Conservation (phyloP, 2,888 invertebrate genomes). For the Molorchus minor region DNA sequence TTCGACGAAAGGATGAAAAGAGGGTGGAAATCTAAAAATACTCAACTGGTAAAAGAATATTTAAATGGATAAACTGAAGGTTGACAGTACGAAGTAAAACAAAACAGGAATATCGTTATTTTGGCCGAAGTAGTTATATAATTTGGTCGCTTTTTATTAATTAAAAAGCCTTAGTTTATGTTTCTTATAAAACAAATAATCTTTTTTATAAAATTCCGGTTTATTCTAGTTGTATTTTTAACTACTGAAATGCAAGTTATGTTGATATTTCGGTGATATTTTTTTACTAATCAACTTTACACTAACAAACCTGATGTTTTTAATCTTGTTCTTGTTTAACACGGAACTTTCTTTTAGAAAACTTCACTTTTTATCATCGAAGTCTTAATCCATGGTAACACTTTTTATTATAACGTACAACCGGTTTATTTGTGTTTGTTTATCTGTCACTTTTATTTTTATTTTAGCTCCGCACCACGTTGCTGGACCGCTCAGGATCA, state of each 20-base stretch:
- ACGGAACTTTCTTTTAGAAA: background rate
- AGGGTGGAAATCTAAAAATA: slow-evolving; percentile 10
- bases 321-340: background rate
- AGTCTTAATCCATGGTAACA: slow-evolving; percentile 1
- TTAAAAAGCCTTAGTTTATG: too few species aligned
- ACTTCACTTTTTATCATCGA: background rate
- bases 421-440: slow-evolving; percentile 23
- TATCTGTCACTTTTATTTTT: slow-evolving; percentile 28
- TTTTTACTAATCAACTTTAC: too few species aligned
- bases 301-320: background rate
- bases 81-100: too few species aligned
- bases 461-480: slow-evolving; percentile 24
- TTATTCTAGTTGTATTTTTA: too few species aligned
- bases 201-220: too few species aligned
- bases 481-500: slow-evolving; percentile 23
- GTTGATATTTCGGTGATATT: too few species aligned
- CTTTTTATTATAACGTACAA: background rate
- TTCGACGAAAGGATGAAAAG: background rate
- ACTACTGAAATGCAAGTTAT: too few species aligned
- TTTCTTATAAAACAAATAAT: too few species aligned
- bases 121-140: too few species aligned
- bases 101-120: too few species aligned
- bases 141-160: too few species aligned
- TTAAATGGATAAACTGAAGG: too few species aligned
- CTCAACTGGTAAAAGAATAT: background rate